Percentiles rank a stretch among this genome's conserved stretches.
Evolutionary conservation across 2,888 invertebrate genomes (phyloP).

Genomic region (Dynastes grantii): DNA sequence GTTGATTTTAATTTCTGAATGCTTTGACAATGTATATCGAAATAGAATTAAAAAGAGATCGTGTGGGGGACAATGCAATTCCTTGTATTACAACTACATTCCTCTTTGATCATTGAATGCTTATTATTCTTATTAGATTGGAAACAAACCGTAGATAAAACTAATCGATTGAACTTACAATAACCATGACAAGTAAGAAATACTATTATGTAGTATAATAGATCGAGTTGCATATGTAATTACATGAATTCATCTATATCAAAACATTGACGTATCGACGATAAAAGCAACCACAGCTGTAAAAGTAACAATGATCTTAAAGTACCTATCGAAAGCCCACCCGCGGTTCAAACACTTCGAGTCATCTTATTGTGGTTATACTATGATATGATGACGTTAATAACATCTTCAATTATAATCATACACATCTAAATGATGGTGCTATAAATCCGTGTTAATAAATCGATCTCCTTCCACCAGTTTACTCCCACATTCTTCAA

Average conservation of each 20-base stretch:
- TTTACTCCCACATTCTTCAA: slow-evolving; percentile 13
- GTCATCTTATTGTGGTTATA: background rate
- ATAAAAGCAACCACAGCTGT: background rate
- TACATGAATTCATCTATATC: background rate
- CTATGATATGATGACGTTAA: background rate
- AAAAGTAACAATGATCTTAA: background rate
- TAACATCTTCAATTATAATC: background rate
- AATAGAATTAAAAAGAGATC: no score
- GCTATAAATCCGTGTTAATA: slow-evolving; percentile 19
- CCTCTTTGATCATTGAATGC: no score
- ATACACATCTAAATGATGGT: background rate
- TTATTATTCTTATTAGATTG: no score
- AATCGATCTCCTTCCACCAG: slow-evolving; percentile 16
- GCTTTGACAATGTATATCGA: no score
- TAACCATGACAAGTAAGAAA: no score
- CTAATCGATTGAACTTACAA: no score
- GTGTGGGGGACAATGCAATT: no score
- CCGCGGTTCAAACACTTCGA: background rate
- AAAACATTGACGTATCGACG: no score
- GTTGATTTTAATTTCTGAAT: no score
- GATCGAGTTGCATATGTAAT: slow-evolving; percentile 6
- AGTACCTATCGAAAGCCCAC: background rate
- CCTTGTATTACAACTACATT: no score
- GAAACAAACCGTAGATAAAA: no score
- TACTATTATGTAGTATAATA: background rate